Conservation (phyloP, 2,113 vertebrate species). For the Rattus rattus region DNA sequence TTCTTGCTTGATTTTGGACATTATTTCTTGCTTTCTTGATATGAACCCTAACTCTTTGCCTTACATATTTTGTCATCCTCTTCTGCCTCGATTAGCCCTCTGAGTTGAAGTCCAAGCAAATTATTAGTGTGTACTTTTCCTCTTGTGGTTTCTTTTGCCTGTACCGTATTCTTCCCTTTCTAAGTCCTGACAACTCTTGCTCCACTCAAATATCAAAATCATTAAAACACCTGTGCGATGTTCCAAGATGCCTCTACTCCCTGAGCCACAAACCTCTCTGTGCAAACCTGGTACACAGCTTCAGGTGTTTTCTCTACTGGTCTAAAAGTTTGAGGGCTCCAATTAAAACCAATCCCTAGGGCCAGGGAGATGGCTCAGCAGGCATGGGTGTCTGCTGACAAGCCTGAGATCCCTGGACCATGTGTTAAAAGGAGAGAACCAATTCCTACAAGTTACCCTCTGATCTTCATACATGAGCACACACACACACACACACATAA, state of each 20-base stretch:
- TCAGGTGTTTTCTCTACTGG: not conserved
- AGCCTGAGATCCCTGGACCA: not conserved
- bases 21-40: not conserved
- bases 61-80: not conserved
- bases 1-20: not conserved
- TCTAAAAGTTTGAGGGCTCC: not conserved
- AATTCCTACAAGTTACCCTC: not conserved
- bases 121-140: slow-evolving; percentile 11
- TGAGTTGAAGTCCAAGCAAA: not conserved
- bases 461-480: not conserved
- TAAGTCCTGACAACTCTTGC: not conserved
- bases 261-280: not conserved
- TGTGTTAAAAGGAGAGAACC: not conserved
- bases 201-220: not conserved
- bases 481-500: not conserved
- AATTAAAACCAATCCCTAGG: not conserved
- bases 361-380: not conserved
- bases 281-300: not conserved
- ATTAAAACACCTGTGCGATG: not conserved
- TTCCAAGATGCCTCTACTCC: not conserved
- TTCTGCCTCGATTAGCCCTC: not conserved
- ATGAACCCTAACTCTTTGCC: not conserved
- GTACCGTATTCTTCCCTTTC: not conserved
- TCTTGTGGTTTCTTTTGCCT: slow-evolving; percentile 15
- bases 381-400: not conserved